Evolutionary conservation across 64 coral and sea anemone genomes (phyloP).

Genomic region (Anthopleura sola): DNA sequence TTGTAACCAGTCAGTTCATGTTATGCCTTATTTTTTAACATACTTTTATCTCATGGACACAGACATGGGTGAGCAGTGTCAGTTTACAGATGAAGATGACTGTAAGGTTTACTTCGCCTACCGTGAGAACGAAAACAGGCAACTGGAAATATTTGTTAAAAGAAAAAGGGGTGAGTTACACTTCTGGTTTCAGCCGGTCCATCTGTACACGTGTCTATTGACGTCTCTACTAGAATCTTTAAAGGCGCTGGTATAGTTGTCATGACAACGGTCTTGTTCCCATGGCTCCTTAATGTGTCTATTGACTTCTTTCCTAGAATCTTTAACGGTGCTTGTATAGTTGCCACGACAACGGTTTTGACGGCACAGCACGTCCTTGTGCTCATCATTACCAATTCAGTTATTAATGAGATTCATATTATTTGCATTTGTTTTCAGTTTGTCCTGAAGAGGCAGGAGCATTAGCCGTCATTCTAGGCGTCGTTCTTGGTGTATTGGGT

Average conservation of each 20-base stretch:
- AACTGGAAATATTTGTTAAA: constrained; percentile 62
- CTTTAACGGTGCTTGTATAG: neutral
- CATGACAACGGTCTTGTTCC: neutral
- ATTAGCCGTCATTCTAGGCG: constrained; percentile 81
- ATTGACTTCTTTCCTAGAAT: no score
- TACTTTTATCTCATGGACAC: neutral
- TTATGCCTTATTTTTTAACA: neutral
- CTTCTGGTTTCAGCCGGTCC: neutral
- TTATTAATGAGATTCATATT: no score
- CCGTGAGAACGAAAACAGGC: constrained; percentile 53
- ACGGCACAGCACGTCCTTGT: neutral
- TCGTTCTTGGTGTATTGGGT: constrained; percentile 82
- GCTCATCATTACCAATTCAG: no score
- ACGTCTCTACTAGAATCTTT: neutral
- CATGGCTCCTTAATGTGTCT: neutral
- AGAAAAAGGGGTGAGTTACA: constrained; percentile 54
- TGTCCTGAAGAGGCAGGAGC: constrained; percentile 30
- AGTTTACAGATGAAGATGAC: constrained; percentile 77
- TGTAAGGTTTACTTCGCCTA: constrained; percentile 82
- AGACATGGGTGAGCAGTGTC: constrained; percentile 84
- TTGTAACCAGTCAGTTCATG: no score
- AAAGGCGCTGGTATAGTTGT: neutral
- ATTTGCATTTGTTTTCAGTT: no score
- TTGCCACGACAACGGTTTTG: neutral
- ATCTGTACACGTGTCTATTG: no score